A percentile compares a stretch with the other conserved stretches of the same genome.
Evolutionary conservation across 2,797 vertebrate species (phyloP).

Genomic region (Novumbra hubbsi): DNA sequence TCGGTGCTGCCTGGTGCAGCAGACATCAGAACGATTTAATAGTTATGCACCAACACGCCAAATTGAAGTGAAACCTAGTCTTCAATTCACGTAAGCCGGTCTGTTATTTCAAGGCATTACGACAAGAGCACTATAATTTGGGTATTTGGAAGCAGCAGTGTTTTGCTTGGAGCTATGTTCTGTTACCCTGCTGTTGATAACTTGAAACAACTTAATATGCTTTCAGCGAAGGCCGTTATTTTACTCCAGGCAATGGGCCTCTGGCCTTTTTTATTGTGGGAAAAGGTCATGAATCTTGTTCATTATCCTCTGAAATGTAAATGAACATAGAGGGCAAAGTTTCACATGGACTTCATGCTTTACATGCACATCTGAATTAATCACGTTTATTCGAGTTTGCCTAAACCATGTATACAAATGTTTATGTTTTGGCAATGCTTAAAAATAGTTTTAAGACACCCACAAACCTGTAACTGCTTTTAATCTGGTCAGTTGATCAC

Average conservation of each 20-base stretch:
- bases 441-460: slow-evolving; percentile 35
- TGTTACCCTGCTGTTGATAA: slow-evolving; percentile 38
- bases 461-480: slow-evolving; percentile 37
- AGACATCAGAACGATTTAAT: slow-evolving; percentile 20
- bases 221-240: slow-evolving; percentile 46
- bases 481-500: slow-evolving; percentile 39
- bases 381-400: slow-evolving; percentile 17
- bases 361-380: slow-evolving; percentile 37
- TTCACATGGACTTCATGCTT: slow-evolving; percentile 32
- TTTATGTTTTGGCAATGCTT: no score
- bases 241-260: slow-evolving; percentile 14
- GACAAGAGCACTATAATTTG: slow-evolving; percentile 46
- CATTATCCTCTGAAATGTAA: slow-evolving; percentile 31
- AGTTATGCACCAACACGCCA: slow-evolving; percentile 11
- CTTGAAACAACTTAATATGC: slow-evolving; percentile 51
- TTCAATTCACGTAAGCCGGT: slow-evolving; percentile 27
- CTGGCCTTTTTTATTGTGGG: slow-evolving; percentile 26
- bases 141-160: slow-evolving; percentile 13
- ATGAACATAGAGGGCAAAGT: slow-evolving; percentile 15
- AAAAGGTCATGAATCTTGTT: slow-evolving; percentile 36
- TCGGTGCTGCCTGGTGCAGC: slow-evolving; percentile 2
- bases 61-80: not conserved
- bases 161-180: slow-evolving; percentile 46
- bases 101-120: slow-evolving; percentile 50
- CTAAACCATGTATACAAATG: slow-evolving; percentile 22